Evolutionary conservation across 1,140 invertebrate species (phyloP), one percentile per base, ranked within the genome.

Genomic region (Brachionus manjavacas): DNA sequence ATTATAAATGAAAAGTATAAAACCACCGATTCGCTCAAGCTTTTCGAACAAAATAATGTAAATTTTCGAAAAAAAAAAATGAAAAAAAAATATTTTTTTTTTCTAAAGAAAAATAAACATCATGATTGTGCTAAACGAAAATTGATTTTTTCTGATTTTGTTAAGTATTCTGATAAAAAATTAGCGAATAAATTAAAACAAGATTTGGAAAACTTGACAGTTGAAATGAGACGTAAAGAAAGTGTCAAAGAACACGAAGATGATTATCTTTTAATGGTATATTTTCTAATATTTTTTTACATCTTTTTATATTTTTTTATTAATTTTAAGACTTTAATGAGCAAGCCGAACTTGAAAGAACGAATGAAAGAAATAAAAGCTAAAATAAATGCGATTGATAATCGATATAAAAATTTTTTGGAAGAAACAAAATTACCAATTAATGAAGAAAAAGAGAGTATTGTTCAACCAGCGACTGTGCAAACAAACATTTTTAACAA

Each of bases 161-260:
- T 46, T 55, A 81, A 68, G 14, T 41, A n/a, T 41, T 43, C 52
- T 25, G 79, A 81, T 39, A 81, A 68, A 16, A 23, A 68, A 31
- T 43, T 81, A 11, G 64, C 31, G 11, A 4, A 12, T 3, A 64
- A 64, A 25, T 46, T 81, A 16, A 81, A 81, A 23, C 31, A 68
- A 81, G 79, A 81, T 31, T 81, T 81, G 25, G 79, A 81, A 8
- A 81, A 81, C 31, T 64, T 81, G 49, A 68, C 79, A 64, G 39
- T 68, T 9, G 64, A 81, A 68, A 28, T 64, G 28, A 81, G 79
- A 20, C 31, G 35, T 2, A 81, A 81, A 81, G 79, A 81, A 28
- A 64, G 20, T 28, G 14, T 41, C 9, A 81, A 43, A 68, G 79
- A 81, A 46, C 35, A 64, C 31, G 49, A 81, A 64, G 79, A 46